Evolutionary conservation across 2,888 invertebrate species (phyloP), one percentile per base, ranked within the genome.

Genomic region (Celastrina argiolus): DNA sequence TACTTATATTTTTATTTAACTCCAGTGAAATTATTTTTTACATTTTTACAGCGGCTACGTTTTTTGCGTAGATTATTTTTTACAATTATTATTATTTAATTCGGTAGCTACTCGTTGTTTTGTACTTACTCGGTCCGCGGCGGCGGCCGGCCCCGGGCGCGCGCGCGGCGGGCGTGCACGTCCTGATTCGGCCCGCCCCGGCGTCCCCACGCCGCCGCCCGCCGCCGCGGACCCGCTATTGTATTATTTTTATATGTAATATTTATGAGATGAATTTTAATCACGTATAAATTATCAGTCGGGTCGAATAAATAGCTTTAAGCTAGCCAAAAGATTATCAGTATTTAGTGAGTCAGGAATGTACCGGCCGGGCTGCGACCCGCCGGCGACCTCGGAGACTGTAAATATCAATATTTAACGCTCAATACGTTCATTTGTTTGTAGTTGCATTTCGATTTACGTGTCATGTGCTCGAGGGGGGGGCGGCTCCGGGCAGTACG

Each of bases 351-450:
- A 61, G 61, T 16, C 31, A 34, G 34, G 61, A 61, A 61, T n/a
- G 18, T 26, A n/a, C 41, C 26, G 70, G 36, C 36, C 36, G 36
- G 36, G 36, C 36, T 12, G 36, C 8, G 36, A 16, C 16, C 16
- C n/a, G 45, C 45, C 45, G 45, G 45, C 45, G 58, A 58, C 58
- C 51, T 51, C 51, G 58, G 58, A 31, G 31, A 28, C 58, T 75
- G 74, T 74, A 74, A 74, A 72, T 71, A 71, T 71, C 70, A 70
- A 69, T 66, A 67, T 59, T 56, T 56, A 67, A 69, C 71, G 74
- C 75, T 78, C 77, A 75, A 77, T 74, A 75, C 75, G 74, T 78
- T 76, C 78, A 78, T 78, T 69, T 61, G 67, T 69, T 71, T 78
- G 80, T 71, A 71, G 67, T 66, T 71, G 71, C 72, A 70, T 73